Conservation (phyloP, 2,113 vertebrate species). For the Serinus canaria region DNA sequence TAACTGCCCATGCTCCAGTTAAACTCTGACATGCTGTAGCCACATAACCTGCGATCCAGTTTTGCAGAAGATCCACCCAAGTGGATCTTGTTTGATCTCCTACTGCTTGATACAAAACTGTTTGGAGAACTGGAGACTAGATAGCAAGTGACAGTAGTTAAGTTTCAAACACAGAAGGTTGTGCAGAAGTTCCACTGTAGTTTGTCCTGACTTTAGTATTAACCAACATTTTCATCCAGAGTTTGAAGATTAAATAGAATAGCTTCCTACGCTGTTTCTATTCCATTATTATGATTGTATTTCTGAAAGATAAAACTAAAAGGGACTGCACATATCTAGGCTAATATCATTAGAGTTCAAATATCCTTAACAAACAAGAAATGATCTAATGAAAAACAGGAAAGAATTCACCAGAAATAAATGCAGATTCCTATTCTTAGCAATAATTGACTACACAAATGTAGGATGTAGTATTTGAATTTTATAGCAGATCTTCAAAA, state of each 20-base stretch:
- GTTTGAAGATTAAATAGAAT: background rate
- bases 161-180: background rate
- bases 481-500: background rate
- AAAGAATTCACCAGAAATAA: background rate
- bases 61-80: background rate
- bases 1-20: background rate
- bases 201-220: background rate
- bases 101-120: background rate
- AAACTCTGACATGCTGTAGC: background rate
- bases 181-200: background rate
- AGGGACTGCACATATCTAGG: background rate
- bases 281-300: background rate
- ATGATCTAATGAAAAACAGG: background rate
- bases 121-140: background rate
- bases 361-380: background rate
- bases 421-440: background rate
- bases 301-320: background rate
- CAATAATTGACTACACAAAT: background rate
- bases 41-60: rapidly evolving
- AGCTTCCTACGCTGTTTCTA: background rate
- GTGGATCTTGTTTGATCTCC: background rate
- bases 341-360: background rate
- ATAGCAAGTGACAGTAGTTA: background rate
- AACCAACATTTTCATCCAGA: background rate
- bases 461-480: background rate